Evolutionary conservation across 2,888 invertebrate genomes (phyloP).

Genomic region (Cotesia congregata): DNA sequence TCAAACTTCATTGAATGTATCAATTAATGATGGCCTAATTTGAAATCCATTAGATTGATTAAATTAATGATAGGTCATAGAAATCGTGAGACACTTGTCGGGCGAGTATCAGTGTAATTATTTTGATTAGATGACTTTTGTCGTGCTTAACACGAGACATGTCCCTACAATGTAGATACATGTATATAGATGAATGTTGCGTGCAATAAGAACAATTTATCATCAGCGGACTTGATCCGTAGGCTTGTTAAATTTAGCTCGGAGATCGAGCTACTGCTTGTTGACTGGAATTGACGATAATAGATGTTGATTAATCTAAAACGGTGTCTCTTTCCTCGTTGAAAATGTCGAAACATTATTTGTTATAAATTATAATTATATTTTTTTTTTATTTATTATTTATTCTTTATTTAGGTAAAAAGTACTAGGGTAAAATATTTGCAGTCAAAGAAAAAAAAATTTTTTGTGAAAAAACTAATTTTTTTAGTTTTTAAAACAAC

Average conservation of each 20-base stretch:
- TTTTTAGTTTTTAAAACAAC: too few species aligned
- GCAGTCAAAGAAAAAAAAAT: too few species aligned
- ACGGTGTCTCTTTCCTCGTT: background rate
- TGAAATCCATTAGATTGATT: background rate
- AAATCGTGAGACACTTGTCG: background rate
- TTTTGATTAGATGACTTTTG: constrained; percentile 2
- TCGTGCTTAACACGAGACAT: background rate
- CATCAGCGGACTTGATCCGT: background rate
- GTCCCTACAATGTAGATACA: background rate
- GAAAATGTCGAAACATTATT: background rate
- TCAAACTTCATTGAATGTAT: too few species aligned
- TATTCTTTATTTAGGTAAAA: too few species aligned
- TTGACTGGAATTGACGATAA: constrained; percentile 8
- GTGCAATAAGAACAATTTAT: background rate
- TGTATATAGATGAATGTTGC: background rate
- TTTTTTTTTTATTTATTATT: too few species aligned
- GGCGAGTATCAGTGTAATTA: background rate
- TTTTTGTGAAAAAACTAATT: too few species aligned
- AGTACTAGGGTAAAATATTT: too few species aligned
- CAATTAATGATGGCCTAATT: background rate
- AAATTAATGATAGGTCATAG: background rate
- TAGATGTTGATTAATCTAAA: background rate
- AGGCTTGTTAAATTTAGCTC: constrained; percentile 2
- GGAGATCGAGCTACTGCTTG: background rate
- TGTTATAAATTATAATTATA: background rate